These are phyloP conservation scores for Propithecus deckenii DNA, from an alignment of 2,797 vertebrate species.

Conservation along the genomic window DNA sequence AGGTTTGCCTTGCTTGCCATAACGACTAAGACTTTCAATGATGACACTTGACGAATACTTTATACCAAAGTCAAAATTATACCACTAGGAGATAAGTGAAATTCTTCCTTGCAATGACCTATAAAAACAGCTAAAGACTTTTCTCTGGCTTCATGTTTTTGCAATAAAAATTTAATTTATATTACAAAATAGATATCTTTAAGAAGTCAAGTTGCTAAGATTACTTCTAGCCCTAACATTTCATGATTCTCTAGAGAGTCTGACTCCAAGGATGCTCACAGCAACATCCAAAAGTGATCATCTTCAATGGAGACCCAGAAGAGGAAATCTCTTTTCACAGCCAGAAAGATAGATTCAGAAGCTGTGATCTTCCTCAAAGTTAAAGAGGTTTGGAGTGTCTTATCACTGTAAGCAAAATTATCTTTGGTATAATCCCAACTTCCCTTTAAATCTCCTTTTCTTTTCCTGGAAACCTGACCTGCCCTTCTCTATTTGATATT, in stretches of 20 bases:
- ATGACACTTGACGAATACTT: background rate
- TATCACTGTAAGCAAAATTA: background rate
- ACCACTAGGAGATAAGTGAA: background rate
- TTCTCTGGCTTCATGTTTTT: constrained; percentile 2
- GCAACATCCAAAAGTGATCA: background rate
- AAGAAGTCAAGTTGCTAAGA: background rate
- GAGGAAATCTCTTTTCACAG: background rate
- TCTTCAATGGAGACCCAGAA: background rate
- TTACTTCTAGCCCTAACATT: background rate
- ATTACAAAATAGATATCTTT: constrained; percentile 14
- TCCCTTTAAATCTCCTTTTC: background rate
- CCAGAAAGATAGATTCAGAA: constrained; percentile 3
- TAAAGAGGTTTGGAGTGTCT: background rate
- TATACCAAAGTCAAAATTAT: constrained; percentile 2
- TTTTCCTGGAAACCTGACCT: background rate
- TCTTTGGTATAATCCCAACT: background rate
- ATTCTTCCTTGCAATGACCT: background rate
- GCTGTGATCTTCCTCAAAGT: background rate
- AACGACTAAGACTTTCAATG: background rate
- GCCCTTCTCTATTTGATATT: background rate
- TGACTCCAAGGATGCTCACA: background rate
- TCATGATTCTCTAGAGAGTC: background rate
- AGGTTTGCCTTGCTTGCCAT: background rate
- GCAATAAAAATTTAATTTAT: background rate
- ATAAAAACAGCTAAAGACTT: background rate